These are phyloP conservation scores for western clawed frog (Xenopus tropicalis) DNA, from an alignment of 2,113 vertebrate species.

Conservation along the genomic window UCB_Xtro_10.0 CM004446.2:97372001-97372500, in stretches of 20 bases:
- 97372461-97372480: background rate
- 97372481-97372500: too few species aligned
- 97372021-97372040: conserved; percentile 29
- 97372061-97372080: conserved; percentile 23
- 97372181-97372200: conserved; percentile 54
- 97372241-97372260: conserved; percentile 65
- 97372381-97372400: conserved; percentile 76
- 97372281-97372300: conserved; percentile 81
- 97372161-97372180: conserved; percentile 30
- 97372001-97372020: conserved; percentile 29
- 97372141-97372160: conserved; percentile 31
- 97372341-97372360: conserved; percentile 74
- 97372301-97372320: conserved; percentile 66
- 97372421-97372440: conserved; percentile 66
- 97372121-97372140: background rate
- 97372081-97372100: conserved; percentile 3
- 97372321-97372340: conserved; percentile 59
- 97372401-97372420: conserved; percentile 56
- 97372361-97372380: conserved; percentile 61
- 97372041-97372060: background rate
- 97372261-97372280: conserved; percentile 72
- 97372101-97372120: conserved; percentile 33
- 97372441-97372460: conserved; percentile 59
- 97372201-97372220: conserved; percentile 65
- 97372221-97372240: conserved; percentile 63